Evolutionary conservation across 1,140 invertebrate genomes (phyloP).

Genomic region (Apocrypta bakeri): DNA sequence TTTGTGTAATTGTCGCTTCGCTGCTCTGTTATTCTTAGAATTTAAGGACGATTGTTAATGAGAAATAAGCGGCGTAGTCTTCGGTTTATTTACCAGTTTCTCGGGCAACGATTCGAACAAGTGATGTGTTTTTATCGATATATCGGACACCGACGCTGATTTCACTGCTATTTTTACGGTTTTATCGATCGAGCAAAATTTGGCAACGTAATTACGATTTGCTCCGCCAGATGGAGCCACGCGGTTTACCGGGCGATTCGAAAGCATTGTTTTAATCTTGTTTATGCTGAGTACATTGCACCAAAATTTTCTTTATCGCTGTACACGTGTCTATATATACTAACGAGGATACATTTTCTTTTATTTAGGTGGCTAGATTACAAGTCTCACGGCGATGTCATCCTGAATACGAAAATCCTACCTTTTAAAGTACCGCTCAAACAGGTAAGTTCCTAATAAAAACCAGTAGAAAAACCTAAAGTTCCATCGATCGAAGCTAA

Average conservation of each 20-base stretch:
- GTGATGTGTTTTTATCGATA: too few species aligned
- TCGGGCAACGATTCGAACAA: too few species aligned
- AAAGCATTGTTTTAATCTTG: too few species aligned
- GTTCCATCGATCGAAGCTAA: too few species aligned
- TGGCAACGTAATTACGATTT: too few species aligned
- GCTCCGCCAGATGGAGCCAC: conserved; percentile 17
- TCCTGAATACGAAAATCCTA: conserved; percentile 82
- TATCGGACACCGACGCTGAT: conserved; percentile 32
- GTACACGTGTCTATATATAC: too few species aligned
- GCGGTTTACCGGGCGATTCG: not conserved
- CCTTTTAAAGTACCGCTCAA: conserved; percentile 87
- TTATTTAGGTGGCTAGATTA: conserved; percentile 80
- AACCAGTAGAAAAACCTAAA: too few species aligned
- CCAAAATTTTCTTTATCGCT: too few species aligned
- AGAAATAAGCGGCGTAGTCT: too few species aligned
- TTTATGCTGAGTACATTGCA: too few species aligned
- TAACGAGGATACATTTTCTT: conserved; percentile 21
- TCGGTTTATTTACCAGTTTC: too few species aligned
- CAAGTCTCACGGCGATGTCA: conserved; percentile 78
- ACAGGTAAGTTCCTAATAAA: conserved; percentile 75
- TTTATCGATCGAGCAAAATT: conserved; percentile 30
- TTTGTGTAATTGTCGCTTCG: conserved; percentile 8
- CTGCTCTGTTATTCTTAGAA: not conserved
- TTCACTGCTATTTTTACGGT: not conserved
- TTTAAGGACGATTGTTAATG: not conserved